These are phyloP conservation scores for Noctua janthe DNA, from an alignment of 2,888 invertebrate genomes.

Conservation along the genomic window DNA sequence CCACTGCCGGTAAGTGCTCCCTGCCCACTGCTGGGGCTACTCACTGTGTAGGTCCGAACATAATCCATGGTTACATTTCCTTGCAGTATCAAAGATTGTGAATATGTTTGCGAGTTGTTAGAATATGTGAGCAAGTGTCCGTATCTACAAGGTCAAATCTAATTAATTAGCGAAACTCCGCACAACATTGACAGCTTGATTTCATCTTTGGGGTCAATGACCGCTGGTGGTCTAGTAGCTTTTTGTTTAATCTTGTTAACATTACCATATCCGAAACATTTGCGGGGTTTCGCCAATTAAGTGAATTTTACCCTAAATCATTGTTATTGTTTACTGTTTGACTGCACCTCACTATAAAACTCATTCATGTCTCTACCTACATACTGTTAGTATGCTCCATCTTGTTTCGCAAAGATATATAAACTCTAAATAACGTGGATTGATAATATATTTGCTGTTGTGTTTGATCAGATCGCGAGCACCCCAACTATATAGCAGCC, in stretches of 20 bases:
- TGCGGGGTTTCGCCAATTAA: not conserved
- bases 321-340: no score
- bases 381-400: not conserved
- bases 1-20: conserved; percentile 38
- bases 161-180: not conserved
- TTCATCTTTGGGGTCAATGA: not conserved
- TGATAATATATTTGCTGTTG: not conserved
- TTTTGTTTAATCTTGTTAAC: not conserved
- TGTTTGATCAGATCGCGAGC: conserved; percentile 68
- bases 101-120: no score
- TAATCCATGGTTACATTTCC: not conserved
- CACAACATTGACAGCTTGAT: not conserved
- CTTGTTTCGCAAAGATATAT: no score
- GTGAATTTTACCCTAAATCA: no score
- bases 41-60: not conserved
- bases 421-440: not conserved
- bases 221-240: not conserved
- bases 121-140: not conserved
- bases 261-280: not conserved
- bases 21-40: not conserved
- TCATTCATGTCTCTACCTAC: not conserved
- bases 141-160: not conserved
- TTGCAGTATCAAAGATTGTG: not conserved
- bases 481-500: conserved; percentile 71
- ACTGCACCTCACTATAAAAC: not conserved